Evolutionary conservation across 2,113 vertebrate genomes (phyloP), one percentile per base, ranked within the genome.

Genomic region (Clarias magur): DNA sequence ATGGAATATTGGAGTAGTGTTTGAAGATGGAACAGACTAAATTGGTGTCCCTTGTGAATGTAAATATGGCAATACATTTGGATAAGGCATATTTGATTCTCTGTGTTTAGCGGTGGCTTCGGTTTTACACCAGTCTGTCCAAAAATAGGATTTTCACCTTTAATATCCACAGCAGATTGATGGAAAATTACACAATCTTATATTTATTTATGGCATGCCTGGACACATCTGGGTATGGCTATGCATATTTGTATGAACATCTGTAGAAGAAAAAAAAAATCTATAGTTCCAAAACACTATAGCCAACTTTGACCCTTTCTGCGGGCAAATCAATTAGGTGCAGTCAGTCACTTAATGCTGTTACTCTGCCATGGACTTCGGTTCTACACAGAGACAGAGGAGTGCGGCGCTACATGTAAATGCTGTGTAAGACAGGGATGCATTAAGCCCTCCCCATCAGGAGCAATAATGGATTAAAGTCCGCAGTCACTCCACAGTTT

Each of bases 391-490:
- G 42, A 80, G 88, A 68, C 83, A 56, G 76, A 80, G 78, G 67
- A 87, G 92, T 0, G 54, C 23, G 56, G 16, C 48, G n/a, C 84
- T 21, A 89, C 84, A 95, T 91, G 85, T 83, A 93, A 93, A 94
- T 94, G 94, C 88, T 91, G 95, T 94, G 91, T 94, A 92, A 92
- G 65, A 85, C 82, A 88, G 95, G 96, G 95, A 91, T 96, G 95
- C 97, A 97, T 97, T 97, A 97, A 97, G 96, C 93, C 96, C 89
- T 93, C 93, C 94, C 96, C 96, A 95, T 94, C 95, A 90, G 95
- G 94, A 94, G 94, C 93, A 96, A 89, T 96, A 93, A 96, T 96
- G 95, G 96, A 98, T 97, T 97, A 97, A 97, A 96, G 96, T 96
- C 96, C 84, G 87, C 96, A 91, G 91, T 93, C 95, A 93, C 95